Conservation (phyloP, 2,113 vertebrate genomes). For the Leucopternis melanops region DNA sequence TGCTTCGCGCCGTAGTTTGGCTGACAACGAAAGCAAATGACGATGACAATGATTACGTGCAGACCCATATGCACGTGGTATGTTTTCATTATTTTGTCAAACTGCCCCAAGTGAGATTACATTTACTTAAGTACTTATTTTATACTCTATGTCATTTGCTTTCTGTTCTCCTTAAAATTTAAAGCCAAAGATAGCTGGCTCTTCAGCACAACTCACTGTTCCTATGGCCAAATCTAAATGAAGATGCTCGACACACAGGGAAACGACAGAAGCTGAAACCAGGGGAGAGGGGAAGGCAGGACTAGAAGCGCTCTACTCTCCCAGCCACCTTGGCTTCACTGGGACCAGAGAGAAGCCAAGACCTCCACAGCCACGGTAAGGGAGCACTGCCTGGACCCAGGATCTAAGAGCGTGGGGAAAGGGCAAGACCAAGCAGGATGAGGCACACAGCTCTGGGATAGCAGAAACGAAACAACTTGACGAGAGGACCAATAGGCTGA, state of each 20-base stretch:
- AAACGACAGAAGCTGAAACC: neutral
- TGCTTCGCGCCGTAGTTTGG: neutral
- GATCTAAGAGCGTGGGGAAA: neutral
- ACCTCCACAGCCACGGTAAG: fast-evolving
- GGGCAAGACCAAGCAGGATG: neutral
- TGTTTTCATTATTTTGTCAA: neutral
- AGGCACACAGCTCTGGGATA: neutral
- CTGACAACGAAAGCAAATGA: neutral
- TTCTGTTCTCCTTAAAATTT: neutral
- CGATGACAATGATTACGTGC: neutral
- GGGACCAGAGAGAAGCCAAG: neutral
- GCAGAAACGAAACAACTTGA: neutral
- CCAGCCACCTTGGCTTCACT: neutral
- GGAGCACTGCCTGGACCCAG: neutral
- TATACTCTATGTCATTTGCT: neutral
- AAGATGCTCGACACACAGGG: neutral
- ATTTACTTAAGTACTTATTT: neutral
- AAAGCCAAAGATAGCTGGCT: neutral
- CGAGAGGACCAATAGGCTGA: neutral
- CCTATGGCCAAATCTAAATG: neutral
- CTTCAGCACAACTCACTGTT: neutral
- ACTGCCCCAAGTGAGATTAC: neutral
- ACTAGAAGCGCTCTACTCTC: neutral
- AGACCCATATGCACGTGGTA: neutral
- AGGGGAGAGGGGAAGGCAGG: neutral